A percentile compares a stretch with the other conserved stretches of the same genome.
Evolutionary conservation across 35 echinoderm and acorn worm species (phyloP).

Genomic region (Eucidaris tribuloides): DNA sequence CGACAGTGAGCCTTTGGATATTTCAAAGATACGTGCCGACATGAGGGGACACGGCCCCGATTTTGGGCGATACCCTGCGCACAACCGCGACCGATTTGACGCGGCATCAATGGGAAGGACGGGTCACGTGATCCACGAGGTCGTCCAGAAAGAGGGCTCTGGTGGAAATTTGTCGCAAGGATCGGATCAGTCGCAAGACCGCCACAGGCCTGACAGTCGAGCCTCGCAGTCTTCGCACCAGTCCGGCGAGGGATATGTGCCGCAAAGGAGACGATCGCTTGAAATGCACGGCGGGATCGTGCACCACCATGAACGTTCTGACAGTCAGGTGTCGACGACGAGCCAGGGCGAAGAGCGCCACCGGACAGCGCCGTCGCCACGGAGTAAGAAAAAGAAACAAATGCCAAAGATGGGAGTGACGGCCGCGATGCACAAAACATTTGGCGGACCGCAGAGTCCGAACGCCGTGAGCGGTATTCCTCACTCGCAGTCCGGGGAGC

Average conservation of each 20-base stretch:
- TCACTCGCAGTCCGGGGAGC: slow-evolving; percentile 81
- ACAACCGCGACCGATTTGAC: not conserved
- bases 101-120: not conserved
- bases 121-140: slow-evolving; percentile 15
- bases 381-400: slow-evolving; percentile 78
- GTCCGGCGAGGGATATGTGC: slow-evolving; percentile 50
- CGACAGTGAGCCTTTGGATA: slow-evolving; percentile 54
- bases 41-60: not conserved
- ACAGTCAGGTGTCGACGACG: slow-evolving; percentile 46
- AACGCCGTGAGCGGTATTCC: slow-evolving; percentile 29
- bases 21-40: slow-evolving; percentile 5
- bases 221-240: slow-evolving; percentile 70
- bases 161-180: slow-evolving; percentile 53
- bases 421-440: slow-evolving; percentile 61
- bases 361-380: slow-evolving; percentile 63
- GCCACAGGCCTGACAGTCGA: slow-evolving; percentile 54
- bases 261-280: slow-evolving; percentile 12
- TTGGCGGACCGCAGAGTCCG: slow-evolving; percentile 19
- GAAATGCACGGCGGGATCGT: slow-evolving; percentile 3
- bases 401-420: slow-evolving; percentile 85
- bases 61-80: slow-evolving; percentile 2
- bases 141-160: slow-evolving; percentile 35
- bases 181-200: slow-evolving; percentile 59
- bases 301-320: slow-evolving; percentile 62
- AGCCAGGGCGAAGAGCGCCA: slow-evolving; percentile 39